phyloP scores from a whole-genome alignment of 2,113 vertebrate species.

The Argyrosomus japonicus region DNA sequence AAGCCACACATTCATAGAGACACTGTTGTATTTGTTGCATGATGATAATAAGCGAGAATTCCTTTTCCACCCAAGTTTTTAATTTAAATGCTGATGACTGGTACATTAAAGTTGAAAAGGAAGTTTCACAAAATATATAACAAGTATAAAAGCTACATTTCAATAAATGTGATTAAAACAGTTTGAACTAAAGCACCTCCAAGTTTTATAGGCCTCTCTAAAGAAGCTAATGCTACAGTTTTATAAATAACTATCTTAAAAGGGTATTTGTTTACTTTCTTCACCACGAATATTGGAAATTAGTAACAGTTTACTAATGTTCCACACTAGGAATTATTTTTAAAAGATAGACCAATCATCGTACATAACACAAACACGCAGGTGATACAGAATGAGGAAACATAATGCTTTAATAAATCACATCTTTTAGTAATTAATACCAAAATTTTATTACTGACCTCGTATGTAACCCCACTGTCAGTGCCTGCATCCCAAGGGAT shows the following conservation, averaged over 20 bases:
- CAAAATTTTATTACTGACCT: slow-evolving; percentile 83
- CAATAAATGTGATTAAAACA: neutral
- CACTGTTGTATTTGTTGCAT: neutral
- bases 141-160: neutral
- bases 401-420: neutral
- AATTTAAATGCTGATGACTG: neutral
- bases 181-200: neutral
- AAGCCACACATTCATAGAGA: slow-evolving; percentile 8
- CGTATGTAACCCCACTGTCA: slow-evolving; percentile 94
- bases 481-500: slow-evolving; percentile 99
- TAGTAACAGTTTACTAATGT: too few species aligned
- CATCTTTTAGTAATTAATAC: neutral
- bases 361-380: too few species aligned
- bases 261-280: too few species aligned
- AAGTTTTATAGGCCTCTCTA: neutral
- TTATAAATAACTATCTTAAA: too few species aligned
- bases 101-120: neutral
- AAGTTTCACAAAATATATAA: neutral
- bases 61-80: neutral
- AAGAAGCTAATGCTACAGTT: too few species aligned
- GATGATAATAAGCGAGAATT: neutral
- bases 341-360: too few species aligned
- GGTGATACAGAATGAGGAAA: too few species aligned
- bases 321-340: too few species aligned
- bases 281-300: too few species aligned